Evolutionary conservation across 2,797 vertebrate species (phyloP), one percentile per base, ranked within the genome.

Genomic region (Chanos chanos): DNA sequence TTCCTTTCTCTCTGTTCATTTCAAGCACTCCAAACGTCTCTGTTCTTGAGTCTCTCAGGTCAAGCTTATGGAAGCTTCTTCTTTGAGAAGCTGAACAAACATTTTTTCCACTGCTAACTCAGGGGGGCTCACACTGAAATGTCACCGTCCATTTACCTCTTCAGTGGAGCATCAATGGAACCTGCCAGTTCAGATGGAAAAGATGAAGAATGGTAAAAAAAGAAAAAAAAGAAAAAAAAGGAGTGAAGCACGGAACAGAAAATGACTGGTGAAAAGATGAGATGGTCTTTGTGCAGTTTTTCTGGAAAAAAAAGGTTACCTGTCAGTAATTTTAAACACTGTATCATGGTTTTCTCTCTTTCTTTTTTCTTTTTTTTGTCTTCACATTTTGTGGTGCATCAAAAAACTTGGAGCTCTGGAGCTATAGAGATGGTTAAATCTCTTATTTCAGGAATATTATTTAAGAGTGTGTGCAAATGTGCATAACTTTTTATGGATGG

Each of bases 401-500:
- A n/a, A n/a, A n/a, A n/a, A n/a, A n/a, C n/a, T n/a, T n/a, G n/a
- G n/a, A n/a, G 52, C 66, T 33, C 64, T 25, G 12, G 50, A 61
- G 58, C 58, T 71, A 54, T 71, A 64, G 37, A 66, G 66, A 58
- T 53, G 72, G 72, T 57, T 67, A 70, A 68, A 45, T 63, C 68
- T 24, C 44, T 39, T 40, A 61, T 81, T 48, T 86, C 82, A 87
- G 79, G 84, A 86, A 84, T 72, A 78, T 34, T 70, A 56, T 67
- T 76, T 78, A 74, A 43, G 72, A 34, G 67, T 72, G 41, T 77
- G 66, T 77, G 76, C 68, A 28, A 62, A 75, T 68, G 63, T 4
- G 59, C 73, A 64, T 76, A 59, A 79, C 70, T 74, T 73, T 64
- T 72, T 82, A 82, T 77, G 72, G 76, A 87, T 82, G 82, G 86